A percentile compares a stretch with the other conserved stretches of the same genome.
phyloP scores from a whole-genome alignment of 2,888 invertebrate species.

The Acanthococcus lagerstroemiae region DNA sequence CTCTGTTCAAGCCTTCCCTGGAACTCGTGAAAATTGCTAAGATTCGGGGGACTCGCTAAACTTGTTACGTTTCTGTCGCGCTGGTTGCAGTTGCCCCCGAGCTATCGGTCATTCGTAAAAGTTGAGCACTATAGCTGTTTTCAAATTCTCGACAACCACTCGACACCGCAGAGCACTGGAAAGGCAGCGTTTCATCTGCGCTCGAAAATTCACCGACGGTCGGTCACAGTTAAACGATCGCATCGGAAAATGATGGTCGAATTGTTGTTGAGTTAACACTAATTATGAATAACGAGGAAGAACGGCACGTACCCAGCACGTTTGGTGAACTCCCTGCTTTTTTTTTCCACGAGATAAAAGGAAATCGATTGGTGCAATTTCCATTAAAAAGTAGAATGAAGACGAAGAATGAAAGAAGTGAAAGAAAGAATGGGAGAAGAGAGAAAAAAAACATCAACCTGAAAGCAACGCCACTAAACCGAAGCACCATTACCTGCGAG shows the following conservation, averaged over 20 bases:
- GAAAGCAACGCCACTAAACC: no score
- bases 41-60: no score
- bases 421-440: constrained; percentile 3
- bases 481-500: background rate
- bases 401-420: background rate
- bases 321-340: background rate
- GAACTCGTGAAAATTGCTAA: no score
- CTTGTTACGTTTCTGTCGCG: no score
- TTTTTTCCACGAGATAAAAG: background rate
- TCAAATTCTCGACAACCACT: no score
- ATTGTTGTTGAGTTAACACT: background rate
- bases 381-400: background rate
- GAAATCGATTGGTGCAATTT: constrained; percentile 8
- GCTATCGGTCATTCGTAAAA: no score
- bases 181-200: no score
- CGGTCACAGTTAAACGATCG: background rate
- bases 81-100: no score
- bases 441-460: background rate
- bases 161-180: no score
- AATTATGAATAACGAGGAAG: background rate
- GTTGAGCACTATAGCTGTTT: no score
- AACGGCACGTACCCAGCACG: background rate
- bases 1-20: no score
- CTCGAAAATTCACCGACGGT: background rate
- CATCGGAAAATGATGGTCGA: background rate